These are phyloP conservation scores for Chloromyia formosa DNA, from an alignment of 2,888 invertebrate species.

Conservation along the genomic window DNA sequence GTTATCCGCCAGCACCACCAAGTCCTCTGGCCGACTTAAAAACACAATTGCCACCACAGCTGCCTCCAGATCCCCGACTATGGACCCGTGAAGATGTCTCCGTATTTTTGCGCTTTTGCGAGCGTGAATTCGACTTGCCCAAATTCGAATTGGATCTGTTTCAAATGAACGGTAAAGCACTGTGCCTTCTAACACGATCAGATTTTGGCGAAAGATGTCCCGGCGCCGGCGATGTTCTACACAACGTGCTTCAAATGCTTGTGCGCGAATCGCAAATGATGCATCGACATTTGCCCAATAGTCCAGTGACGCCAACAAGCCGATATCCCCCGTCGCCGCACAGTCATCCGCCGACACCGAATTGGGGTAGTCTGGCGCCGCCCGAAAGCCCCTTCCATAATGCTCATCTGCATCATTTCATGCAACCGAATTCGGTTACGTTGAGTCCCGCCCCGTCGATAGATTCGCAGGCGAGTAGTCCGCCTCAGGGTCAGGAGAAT, in stretches of 20 bases:
- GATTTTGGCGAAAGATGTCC: conserved; percentile 93
- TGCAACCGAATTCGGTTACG: conserved; percentile 86
- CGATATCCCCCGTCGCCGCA: conserved; percentile 83
- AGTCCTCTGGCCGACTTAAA: conserved; percentile 84
- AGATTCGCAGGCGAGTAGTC: conserved; percentile 86
- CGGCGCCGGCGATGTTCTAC: conserved; percentile 91
- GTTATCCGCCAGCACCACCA: conserved; percentile 83
- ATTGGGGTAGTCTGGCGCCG: conserved; percentile 70
- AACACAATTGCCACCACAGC: conserved; percentile 82
- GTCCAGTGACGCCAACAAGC: conserved; percentile 84
- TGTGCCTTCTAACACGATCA: conserved; percentile 87
- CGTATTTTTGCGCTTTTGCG: conserved; percentile 89
- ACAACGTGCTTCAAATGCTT: conserved; percentile 90
- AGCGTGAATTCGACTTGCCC: conserved; percentile 90
- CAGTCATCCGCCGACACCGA: conserved; percentile 82
- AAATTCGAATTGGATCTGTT: conserved; percentile 93
- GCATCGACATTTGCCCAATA: conserved; percentile 81
- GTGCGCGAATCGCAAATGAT: conserved; percentile 82
- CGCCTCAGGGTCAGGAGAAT: conserved; percentile 78
- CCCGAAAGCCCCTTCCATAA: conserved; percentile 66
- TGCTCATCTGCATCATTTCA: conserved; percentile 75
- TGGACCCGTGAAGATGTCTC: conserved; percentile 92
- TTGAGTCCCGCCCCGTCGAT: conserved; percentile 90
- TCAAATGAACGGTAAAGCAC: conserved; percentile 96
- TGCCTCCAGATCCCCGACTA: conserved; percentile 87